phyloP scores from a whole-genome alignment of 1,140 invertebrate species.

The Anagrus nilaparvatae region DNA sequence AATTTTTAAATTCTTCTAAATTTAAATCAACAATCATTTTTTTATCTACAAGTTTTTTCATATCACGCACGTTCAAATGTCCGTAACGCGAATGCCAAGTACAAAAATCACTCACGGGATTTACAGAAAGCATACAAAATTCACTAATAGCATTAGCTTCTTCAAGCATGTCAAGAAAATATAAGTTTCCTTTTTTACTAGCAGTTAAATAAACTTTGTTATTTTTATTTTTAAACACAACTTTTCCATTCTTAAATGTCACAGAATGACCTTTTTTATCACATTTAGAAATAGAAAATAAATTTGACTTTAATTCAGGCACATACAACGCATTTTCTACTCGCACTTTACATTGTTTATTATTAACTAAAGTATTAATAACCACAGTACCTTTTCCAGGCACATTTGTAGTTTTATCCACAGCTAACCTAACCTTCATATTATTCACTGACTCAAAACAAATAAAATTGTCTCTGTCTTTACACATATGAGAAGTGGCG shows the following conservation, averaged over 20 bases:
- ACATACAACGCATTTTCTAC: constrained; percentile 13
- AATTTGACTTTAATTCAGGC: constrained; percentile 12
- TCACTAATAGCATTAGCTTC: not conserved
- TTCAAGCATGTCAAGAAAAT: constrained; percentile 6
- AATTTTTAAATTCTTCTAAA: not conserved
- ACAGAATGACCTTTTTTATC: constrained; percentile 2
- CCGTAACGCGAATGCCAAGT: constrained; percentile 11
- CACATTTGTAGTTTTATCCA: constrained; percentile 7
- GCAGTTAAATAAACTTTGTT: not conserved
- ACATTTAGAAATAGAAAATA: constrained; percentile 11
- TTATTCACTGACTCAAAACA: not conserved
- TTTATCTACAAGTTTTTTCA: constrained; percentile 4
- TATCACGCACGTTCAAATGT: constrained; percentile 9
- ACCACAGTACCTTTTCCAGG: constrained; percentile 5
- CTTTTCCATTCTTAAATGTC: constrained; percentile 4
- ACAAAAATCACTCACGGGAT: not conserved
- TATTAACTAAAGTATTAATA: not conserved
- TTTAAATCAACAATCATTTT: constrained; percentile 4
- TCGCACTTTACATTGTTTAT: constrained; percentile 2
- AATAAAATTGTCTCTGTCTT: constrained; percentile 8
- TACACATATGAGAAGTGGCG: constrained; percentile 8
- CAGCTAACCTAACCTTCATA: constrained; percentile 7
- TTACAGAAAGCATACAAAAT: too few species aligned
- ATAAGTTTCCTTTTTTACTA: constrained; percentile 5
- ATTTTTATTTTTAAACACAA: not conserved